Evolutionary conservation across 2,797 vertebrate species (phyloP).

Genomic region (Myotis findleyi): DNA sequence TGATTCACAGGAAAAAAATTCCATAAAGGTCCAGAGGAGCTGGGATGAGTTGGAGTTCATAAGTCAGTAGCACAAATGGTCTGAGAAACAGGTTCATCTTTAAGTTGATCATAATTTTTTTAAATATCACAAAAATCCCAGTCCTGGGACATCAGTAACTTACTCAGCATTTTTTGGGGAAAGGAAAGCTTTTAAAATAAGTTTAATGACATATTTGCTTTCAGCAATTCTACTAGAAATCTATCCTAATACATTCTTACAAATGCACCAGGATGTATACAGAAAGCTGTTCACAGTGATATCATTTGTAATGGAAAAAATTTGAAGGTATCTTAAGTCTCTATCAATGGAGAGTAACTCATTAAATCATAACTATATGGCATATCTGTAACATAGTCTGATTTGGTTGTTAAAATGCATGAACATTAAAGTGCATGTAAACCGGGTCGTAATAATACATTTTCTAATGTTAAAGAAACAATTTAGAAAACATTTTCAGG

Average conservation of each 20-base stretch:
- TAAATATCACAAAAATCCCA: background rate
- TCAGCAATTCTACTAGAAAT: background rate
- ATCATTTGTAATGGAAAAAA: background rate
- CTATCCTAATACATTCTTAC: background rate
- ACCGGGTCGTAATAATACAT: background rate
- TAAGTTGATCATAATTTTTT: background rate
- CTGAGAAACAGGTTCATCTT: background rate
- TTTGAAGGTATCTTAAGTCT: background rate
- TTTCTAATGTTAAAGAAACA: background rate
- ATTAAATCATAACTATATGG: background rate
- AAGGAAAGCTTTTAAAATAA: slow-evolving; percentile 10
- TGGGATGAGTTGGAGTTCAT: background rate
- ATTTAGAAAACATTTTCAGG: slow-evolving; percentile 2
- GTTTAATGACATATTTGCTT: slow-evolving; percentile 38
- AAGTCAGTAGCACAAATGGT: background rate
- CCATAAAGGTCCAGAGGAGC: background rate
- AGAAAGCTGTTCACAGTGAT: background rate
- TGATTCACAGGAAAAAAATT: slow-evolving; percentile 9
- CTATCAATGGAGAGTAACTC: background rate
- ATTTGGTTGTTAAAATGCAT: background rate
- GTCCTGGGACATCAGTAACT: background rate
- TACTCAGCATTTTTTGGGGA: background rate
- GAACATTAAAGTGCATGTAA: background rate
- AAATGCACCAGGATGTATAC: background rate
- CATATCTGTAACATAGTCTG: background rate